Evolutionary conservation across 2,888 invertebrate species (phyloP).

Genomic region (Lasioglossum pauxillum): DNA sequence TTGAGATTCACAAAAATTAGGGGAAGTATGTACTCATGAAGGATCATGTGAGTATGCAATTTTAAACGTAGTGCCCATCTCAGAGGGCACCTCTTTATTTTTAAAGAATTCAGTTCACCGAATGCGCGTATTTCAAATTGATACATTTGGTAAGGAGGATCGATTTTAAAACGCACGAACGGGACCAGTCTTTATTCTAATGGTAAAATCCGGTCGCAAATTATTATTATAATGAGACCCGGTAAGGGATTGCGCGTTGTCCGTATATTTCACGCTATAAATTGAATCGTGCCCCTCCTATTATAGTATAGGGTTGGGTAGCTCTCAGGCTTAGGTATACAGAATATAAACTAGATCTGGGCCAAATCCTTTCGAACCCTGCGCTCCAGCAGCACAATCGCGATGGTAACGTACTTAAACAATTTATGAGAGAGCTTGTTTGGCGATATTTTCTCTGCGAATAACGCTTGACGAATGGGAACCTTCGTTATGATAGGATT

Average conservation of each 20-base stretch:
- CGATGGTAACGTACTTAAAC: slow-evolving; percentile 43
- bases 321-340: slow-evolving; percentile 30
- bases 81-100: not conserved
- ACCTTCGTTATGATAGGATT: slow-evolving; percentile 21
- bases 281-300: slow-evolving; percentile 56
- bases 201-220: slow-evolving; percentile 32
- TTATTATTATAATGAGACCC: slow-evolving; percentile 51
- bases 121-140: slow-evolving; percentile 2
- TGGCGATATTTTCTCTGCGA: slow-evolving; percentile 46
- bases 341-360: slow-evolving; percentile 50
- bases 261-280: slow-evolving; percentile 59
- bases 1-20: not conserved
- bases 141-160: not conserved
- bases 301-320: slow-evolving; percentile 37
- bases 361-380: slow-evolving; percentile 66
- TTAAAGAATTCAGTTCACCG: not conserved
- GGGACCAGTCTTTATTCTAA: slow-evolving; percentile 17
- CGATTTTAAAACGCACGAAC: not conserved
- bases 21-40: not conserved
- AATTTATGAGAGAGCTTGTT: slow-evolving; percentile 56
- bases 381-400: slow-evolving; percentile 43
- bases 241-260: slow-evolving; percentile 45
- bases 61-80: not conserved
- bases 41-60: too few relatives aligned
- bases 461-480: slow-evolving; percentile 50